phyloP scores from a whole-genome alignment of 2,113 vertebrate species.

The Thryonomys swinderianus region DNA sequence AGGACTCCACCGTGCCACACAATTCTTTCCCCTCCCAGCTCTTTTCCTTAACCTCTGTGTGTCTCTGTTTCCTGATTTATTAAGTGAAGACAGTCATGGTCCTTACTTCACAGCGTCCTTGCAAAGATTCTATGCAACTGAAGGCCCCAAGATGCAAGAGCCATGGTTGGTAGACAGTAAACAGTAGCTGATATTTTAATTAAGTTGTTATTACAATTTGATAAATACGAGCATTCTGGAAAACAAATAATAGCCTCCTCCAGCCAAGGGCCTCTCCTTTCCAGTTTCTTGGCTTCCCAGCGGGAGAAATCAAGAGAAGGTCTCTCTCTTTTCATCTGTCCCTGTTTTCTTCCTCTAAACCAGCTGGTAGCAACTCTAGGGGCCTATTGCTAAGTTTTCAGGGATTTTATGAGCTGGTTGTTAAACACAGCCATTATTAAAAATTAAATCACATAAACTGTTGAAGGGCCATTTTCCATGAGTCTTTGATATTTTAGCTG shows the following conservation, averaged over 20 bases:
- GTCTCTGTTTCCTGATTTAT: neutral
- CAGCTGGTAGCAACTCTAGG: neutral
- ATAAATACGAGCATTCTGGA: neutral
- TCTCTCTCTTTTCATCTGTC: neutral
- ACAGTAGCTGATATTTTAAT: neutral
- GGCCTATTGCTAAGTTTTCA: neutral
- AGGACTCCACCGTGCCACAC: neutral
- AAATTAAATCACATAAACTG: neutral
- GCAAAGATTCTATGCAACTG: neutral
- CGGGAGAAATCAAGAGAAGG: neutral
- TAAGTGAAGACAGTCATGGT: neutral
- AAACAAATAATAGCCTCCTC: neutral
- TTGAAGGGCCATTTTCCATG: neutral
- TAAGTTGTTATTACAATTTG: neutral
- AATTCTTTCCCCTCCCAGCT: neutral
- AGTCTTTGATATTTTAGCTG: neutral
- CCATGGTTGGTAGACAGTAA: neutral
- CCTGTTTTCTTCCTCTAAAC: neutral
- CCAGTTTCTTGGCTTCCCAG: neutral
- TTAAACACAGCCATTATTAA: neutral
- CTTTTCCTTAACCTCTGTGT: neutral
- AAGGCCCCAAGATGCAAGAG: neutral
- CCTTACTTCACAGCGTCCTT: neutral
- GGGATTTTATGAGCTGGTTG: neutral
- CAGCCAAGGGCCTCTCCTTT: neutral